Evolutionary conservation across 2,888 invertebrate genomes (phyloP), one percentile per base, ranked within the genome.

Genomic region (Amphimallon solstitiale): DNA sequence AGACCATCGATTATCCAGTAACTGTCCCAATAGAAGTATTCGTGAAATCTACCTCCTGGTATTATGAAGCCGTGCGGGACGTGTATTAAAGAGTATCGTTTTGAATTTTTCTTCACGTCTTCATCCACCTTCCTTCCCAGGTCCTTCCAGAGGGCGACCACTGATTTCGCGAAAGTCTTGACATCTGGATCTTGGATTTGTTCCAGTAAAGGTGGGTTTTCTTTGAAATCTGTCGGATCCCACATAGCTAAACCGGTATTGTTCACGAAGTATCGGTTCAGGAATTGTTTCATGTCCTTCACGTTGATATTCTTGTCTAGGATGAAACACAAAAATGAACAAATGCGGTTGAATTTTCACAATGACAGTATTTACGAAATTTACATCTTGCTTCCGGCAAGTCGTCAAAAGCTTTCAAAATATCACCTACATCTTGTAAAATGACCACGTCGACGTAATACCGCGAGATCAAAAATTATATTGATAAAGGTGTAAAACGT

Each of bases 11-110:
- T 85, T 56, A 93, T 92, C 94, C 94, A 95, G 79, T 91, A 95
- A 0, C 93, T 89, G 76, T 95, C 95, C 94, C 94, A 94, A 78
- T 94, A 94, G 79, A 93, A 94, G 62, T 90, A 84, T 77, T 91
- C 92, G 74, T 84, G 82, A 83, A 94, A 87, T 79, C 94, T 76
- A 69, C 94, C 87, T 71, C 92, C 88, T 14, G 87, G 93, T 72
- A 87, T 88, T 29, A 91, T 86, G 69, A 90, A 90, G 87, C 65
- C 84, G 82, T 54, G 89, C 82, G 63, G 88, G 84, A 78, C 79
- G 67, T 71, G 76, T 60, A 81, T 74, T 3, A 82, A 70, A 2
- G 80, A 80, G 74, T 84, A 84, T 21, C 73, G 72, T 7, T 80
- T 77, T 1, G 77, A 78, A 70, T 87, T 83, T 6, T 84, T 76